Base-by-base conservation (phyloP, 2,888 invertebrate genomes). In the Drosophila bunnanda region DNA sequence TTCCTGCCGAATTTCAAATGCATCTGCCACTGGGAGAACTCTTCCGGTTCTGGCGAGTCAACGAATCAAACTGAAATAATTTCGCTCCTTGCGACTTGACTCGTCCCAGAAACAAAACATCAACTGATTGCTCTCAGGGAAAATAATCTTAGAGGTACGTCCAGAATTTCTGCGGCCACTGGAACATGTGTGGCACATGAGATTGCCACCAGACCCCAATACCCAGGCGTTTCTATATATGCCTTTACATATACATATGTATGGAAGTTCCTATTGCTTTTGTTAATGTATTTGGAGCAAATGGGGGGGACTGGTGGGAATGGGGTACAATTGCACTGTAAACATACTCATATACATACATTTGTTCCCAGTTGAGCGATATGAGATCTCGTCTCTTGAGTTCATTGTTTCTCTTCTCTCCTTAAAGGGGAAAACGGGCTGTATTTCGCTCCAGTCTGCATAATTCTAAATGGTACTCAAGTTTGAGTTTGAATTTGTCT, bases 181-280 rank as follows among this genome's bases (percentile, higher is more conserved):
- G 62, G 66, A 88, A 88, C 83, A 83, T 87, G 57, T 83, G 89
- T 68, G 81, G 84, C 83, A 83, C 72, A 83, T 73, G 79, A 75
- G 71, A 82, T 64, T 58, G 69, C 73, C 56, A 50, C 65, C 66
- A 69, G 67, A 60, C 39, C 53, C 46, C 55, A 32, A 62, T 41
- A 78, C 55, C 62, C 17, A 57, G 15, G 32, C 22, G 28, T 9
- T 50, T 22, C 28, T 15, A 62, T 39, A 44, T 56, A 20, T 10
- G 22, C 13, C 22, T 13, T 1, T 17, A n/a, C 2, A 28, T 46
- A 2, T 32, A 9, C 15, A 46, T 12, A 7, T 30, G 30, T 50
- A 32, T 50, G 30, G 17, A 8, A n/a, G 39, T 32, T 60, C 17
- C 62, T 58, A 62, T 50, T 56, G 68, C 36, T 52, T 58, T 59